A percentile compares a stretch with the other conserved stretches of the same genome.
These are phyloP conservation scores for Mycetomoellerius zeteki DNA, from an alignment of 1,140 invertebrate genomes.

Conservation along the genomic window DNA sequence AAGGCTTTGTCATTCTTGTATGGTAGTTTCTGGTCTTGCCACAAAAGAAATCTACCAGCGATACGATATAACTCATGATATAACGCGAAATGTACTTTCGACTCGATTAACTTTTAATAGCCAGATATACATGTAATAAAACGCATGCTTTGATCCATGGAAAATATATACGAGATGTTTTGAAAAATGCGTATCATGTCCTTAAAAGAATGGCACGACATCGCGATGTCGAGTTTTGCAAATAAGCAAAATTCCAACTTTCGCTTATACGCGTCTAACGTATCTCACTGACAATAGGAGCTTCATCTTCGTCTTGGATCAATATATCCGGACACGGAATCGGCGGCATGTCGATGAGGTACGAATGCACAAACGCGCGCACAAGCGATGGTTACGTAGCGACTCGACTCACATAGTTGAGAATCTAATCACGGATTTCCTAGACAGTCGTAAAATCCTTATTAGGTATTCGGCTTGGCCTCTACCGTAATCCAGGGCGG, in stretches of 20 bases:
- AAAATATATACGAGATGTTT: neutral
- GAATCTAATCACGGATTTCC: slow-evolving; percentile 62
- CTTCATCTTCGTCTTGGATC: slow-evolving; percentile 40
- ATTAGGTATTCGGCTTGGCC: slow-evolving; percentile 51
- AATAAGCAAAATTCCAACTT: neutral
- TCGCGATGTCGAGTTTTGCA: slow-evolving; percentile 27
- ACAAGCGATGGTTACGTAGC: slow-evolving; percentile 38
- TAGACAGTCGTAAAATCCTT: slow-evolving; percentile 61
- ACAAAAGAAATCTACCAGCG: slow-evolving; percentile 44
- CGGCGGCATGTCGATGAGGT: slow-evolving; percentile 52
- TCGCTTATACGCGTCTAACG: neutral
- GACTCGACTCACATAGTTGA: slow-evolving; percentile 55
- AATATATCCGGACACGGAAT: slow-evolving; percentile 41
- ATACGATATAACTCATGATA: neutral
- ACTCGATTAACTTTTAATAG: slow-evolving; percentile 59
- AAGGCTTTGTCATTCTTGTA: slow-evolving; percentile 38
- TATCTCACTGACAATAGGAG: neutral
- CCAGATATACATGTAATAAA: slow-evolving; percentile 3
- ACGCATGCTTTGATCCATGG: neutral
- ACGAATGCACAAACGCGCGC: slow-evolving; percentile 48
- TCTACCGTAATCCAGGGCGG: slow-evolving; percentile 40
- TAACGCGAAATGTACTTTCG: slow-evolving; percentile 37
- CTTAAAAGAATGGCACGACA: neutral
- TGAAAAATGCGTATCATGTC: neutral
- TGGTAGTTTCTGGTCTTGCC: slow-evolving; percentile 37